phyloP scores from a whole-genome alignment of 2,797 vertebrate genomes.

The Cyprinella venusta region DNA sequence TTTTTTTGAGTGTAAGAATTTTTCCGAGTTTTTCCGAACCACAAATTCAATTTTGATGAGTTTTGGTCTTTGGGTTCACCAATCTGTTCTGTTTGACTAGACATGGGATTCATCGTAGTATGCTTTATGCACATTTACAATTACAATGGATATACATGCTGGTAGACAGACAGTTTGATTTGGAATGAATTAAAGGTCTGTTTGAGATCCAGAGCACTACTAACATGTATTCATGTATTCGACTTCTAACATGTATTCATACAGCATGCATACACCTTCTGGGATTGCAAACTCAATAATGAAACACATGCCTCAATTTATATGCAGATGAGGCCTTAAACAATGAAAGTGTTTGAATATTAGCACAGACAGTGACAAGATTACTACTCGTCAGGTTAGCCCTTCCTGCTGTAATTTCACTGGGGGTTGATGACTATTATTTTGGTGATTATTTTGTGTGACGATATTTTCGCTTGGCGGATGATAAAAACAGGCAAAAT shows the following conservation, averaged over 20 bases:
- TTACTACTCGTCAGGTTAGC: not conserved
- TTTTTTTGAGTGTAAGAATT: not conserved
- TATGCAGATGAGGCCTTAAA: conserved; percentile 5
- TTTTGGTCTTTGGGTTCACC: conserved; percentile 27
- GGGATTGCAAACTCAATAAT: not conserved
- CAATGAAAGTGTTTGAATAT: not conserved
- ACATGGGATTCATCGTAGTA: conserved; percentile 12
- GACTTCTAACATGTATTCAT: not conserved
- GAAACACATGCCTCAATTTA: not conserved
- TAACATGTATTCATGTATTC: not conserved
- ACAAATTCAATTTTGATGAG: conserved; percentile 24
- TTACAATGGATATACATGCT: not conserved
- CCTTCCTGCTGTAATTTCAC: not conserved
- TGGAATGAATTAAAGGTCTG: not conserved
- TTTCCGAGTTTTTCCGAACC: conserved; percentile 1
- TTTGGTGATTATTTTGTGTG: too few relatives aligned
- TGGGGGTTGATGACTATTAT: not conserved
- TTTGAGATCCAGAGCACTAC: not conserved
- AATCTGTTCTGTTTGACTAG: conserved; percentile 32
- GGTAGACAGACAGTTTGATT: not conserved
- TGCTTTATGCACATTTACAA: conserved; percentile 44
- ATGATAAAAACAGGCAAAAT: not conserved
- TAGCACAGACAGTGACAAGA: not conserved
- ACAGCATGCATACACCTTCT: not conserved
- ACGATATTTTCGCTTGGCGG: not conserved